Conservation (phyloP, 2,888 invertebrate genomes). For the Pollenia angustigena region DNA sequence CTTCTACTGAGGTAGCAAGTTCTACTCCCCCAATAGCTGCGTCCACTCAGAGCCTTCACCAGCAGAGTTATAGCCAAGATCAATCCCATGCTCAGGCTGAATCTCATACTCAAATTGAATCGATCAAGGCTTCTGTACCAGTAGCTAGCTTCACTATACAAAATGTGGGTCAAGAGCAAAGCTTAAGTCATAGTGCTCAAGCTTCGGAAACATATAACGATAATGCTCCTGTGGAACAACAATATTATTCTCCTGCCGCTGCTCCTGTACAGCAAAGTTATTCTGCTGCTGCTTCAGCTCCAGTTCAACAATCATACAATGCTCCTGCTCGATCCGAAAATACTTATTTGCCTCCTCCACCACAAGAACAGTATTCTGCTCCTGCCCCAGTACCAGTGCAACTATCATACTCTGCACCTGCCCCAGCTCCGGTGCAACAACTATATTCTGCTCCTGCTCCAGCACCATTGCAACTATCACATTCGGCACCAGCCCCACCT, state of each 20-base stretch:
- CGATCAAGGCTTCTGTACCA: slow-evolving; percentile 77
- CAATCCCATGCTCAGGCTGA: slow-evolving; percentile 55
- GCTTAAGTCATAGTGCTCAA: slow-evolving; percentile 37
- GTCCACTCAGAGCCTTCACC: slow-evolving; percentile 30
- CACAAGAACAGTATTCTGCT: slow-evolving; percentile 47
- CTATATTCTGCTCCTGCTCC: slow-evolving; percentile 43
- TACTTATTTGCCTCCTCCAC: slow-evolving; percentile 40
- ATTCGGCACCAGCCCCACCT: slow-evolving; percentile 23
- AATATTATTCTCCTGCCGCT: slow-evolving; percentile 36
- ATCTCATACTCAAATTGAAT: slow-evolving; percentile 74
- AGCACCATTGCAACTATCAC: not conserved
- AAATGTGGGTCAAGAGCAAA: slow-evolving; percentile 3
- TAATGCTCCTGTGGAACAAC: slow-evolving; percentile 53
- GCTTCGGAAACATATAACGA: slow-evolving; percentile 37
- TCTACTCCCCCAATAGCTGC: slow-evolving; percentile 56
- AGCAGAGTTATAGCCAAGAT: slow-evolving; percentile 4
- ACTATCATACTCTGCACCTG: slow-evolving; percentile 33
- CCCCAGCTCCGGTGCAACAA: slow-evolving; percentile 29
- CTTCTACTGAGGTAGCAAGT: slow-evolving; percentile 4
- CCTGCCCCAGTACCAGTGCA: slow-evolving; percentile 20
- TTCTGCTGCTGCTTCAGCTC: slow-evolving; percentile 42
- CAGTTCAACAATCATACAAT: slow-evolving; percentile 30
- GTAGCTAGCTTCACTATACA: slow-evolving; percentile 78
- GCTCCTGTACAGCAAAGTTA: slow-evolving; percentile 57
- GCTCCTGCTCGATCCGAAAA: slow-evolving; percentile 31